These are phyloP conservation scores for Gryllus longicercus DNA, from an alignment of 2,888 invertebrate species.

Conservation along the genomic window DNA sequence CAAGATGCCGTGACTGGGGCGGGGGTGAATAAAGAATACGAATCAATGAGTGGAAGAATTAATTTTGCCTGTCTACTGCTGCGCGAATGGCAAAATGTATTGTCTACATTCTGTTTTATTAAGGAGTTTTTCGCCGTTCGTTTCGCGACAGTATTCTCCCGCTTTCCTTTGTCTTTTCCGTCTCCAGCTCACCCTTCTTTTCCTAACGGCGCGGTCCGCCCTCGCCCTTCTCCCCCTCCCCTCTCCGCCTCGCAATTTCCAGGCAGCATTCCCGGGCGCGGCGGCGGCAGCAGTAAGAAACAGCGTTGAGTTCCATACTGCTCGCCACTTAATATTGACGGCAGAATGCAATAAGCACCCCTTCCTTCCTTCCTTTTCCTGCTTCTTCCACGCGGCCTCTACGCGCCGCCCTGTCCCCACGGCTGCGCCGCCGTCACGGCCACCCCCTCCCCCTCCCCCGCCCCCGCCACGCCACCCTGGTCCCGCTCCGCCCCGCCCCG, in stretches of 20 bases:
- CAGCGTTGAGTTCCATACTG: slow-evolving; percentile 17
- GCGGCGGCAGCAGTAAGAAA: slow-evolving; percentile 17
- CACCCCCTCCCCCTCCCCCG: not conserved
- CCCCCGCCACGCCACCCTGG: too few species aligned
- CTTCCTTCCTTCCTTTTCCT: not conserved
- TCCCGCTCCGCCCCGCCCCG: not conserved
- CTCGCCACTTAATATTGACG: slow-evolving; percentile 17
- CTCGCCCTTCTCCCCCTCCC: slow-evolving; percentile 5
- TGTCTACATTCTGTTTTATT: not conserved
- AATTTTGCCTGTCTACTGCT: not conserved
- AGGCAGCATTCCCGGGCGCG: not conserved
- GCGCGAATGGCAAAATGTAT: not conserved
- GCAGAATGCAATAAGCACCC: slow-evolving; percentile 17
- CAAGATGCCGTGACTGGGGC: too few species aligned
- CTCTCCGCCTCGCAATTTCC: not conserved
- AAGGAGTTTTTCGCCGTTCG: not conserved
- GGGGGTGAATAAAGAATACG: not conserved
- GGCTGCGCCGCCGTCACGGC: not conserved
- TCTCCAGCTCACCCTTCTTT: not conserved
- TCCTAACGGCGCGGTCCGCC: not conserved
- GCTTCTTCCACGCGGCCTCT: not conserved
- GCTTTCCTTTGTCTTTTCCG: not conserved
- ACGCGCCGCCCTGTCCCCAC: not conserved
- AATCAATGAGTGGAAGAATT: not conserved
- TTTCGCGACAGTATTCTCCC: not conserved